Evolutionary conservation across 2,888 invertebrate genomes (phyloP), one percentile per base, ranked within the genome.

Genomic region (Agonopterix arenella): DNA sequence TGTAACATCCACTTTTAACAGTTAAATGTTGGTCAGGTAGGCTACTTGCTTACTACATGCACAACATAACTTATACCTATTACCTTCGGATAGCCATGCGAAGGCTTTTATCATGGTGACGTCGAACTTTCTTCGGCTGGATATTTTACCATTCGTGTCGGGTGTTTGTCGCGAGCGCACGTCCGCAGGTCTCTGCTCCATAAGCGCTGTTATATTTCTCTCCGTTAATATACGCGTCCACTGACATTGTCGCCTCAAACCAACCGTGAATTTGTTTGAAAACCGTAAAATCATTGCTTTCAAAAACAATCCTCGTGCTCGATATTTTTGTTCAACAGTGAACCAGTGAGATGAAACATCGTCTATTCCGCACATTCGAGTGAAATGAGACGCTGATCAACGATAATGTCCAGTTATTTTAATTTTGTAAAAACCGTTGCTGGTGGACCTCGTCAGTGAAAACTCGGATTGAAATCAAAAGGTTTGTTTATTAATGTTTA

Each of bases 41-140:
- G 75, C 73, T 73, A 76, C 59, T 47, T 49, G 51, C 55, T 5
- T 56, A 60, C 49, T 68, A 66, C 70, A 70, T 61, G 10, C 64
- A 56, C 63, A 71, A 75, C 74, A 74, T 74, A 72, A 73, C 63
- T 74, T 75, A 76, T 78, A 16, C 76, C 72, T 77, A 38, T 47
- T 78, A 75, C 71, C 70, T 76, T 70, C 62, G 70, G 76, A 79
- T 76, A 67, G 68, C 78, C 43, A 73, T 73, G 72, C 70, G 65
- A 71, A 82, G 82, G 77, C 75, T 80, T 80, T 76, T 76, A 76
- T 78, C 67, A 68, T 62, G 64, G 62, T 80, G 79, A 79, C 80
- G 79, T 78, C 71, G 72, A 76, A 77, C 78, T 88, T 88, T 88
- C 88, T 85, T 84, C 67, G 68, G 60, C 62, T 76, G 76, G 70